Evolutionary conservation across 2,113 vertebrate genomes (phyloP).

Genomic region (Daboia siamensis): DNA sequence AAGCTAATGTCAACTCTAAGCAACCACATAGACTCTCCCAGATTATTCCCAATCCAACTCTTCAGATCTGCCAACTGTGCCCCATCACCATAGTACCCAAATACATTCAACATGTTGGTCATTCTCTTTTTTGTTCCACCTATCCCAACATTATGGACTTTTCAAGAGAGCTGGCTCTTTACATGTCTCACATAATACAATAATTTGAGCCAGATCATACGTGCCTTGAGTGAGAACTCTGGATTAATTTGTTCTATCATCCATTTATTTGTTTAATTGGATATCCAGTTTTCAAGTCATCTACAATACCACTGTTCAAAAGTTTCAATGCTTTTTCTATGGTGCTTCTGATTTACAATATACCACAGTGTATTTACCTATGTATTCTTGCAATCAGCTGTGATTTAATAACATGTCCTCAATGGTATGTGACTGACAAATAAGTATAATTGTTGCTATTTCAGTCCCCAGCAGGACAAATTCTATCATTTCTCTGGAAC

Average conservation of each 20-base stretch:
- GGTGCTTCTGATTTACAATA: background rate
- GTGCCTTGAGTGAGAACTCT: background rate
- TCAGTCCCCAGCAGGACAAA: background rate
- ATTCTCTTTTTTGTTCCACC: background rate
- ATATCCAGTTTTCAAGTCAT: background rate
- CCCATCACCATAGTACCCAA: background rate
- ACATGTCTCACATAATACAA: background rate
- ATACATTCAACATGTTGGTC: background rate
- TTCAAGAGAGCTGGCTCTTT: background rate
- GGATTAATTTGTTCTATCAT: background rate
- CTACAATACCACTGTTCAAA: background rate
- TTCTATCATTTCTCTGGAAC: background rate
- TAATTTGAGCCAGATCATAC: background rate
- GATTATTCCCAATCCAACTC: background rate
- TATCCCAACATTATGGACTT: background rate
- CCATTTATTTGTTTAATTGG: background rate
- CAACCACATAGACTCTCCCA: background rate
- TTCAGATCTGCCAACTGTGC: background rate
- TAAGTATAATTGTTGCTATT: background rate
- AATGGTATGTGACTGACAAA: background rate
- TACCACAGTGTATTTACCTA: background rate
- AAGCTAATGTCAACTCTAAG: background rate
- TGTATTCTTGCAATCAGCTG: rapidly evolving
- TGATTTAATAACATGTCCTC: background rate
- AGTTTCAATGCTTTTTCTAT: background rate